phyloP scores from a whole-genome alignment of 2,113 vertebrate species.

The Sebastes schlegelii region DNA sequence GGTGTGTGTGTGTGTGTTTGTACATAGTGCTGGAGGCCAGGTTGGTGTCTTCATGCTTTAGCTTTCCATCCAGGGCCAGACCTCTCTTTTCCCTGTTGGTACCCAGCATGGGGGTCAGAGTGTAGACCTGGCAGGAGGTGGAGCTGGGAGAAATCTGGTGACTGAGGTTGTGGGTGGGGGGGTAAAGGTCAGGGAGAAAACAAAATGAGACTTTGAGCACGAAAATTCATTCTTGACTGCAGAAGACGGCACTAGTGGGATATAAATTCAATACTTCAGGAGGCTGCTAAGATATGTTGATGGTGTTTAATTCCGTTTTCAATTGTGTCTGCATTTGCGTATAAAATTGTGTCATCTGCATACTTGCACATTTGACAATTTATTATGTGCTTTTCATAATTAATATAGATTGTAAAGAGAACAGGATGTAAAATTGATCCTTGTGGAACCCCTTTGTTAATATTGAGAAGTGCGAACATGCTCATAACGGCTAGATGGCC shows the following conservation, averaged over 20 bases:
- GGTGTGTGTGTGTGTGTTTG: not conserved
- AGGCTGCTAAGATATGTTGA: not conserved
- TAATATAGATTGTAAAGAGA: not conserved
- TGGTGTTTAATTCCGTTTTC: not conserved
- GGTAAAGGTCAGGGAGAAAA: not conserved
- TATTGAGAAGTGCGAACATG: not conserved
- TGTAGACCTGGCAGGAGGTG: constrained; percentile 90
- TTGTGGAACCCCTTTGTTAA: not conserved
- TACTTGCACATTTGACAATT: not conserved
- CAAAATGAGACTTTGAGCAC: not conserved
- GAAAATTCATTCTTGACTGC: not conserved
- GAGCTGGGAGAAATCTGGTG: constrained; percentile 89
- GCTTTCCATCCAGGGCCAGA: constrained; percentile 89
- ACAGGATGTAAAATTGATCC: not conserved
- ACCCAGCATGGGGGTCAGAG: constrained; percentile 85
- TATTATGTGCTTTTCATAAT: not conserved
- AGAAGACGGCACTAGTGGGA: not conserved
- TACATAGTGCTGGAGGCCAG: constrained; percentile 91
- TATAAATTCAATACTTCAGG: not conserved
- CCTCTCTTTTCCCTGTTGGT: constrained; percentile 89
- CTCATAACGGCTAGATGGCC: not conserved
- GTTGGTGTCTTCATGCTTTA: constrained; percentile 92
- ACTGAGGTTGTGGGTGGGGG: constrained; percentile 63
- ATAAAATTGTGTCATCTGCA: not conserved
- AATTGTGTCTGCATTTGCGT: not conserved